A percentile compares a stretch with the other conserved stretches of the same genome.
Conservation (phyloP, 30 jellyfish, hydroid and myxozoan species). For the Hydra vulgaris region DNA sequence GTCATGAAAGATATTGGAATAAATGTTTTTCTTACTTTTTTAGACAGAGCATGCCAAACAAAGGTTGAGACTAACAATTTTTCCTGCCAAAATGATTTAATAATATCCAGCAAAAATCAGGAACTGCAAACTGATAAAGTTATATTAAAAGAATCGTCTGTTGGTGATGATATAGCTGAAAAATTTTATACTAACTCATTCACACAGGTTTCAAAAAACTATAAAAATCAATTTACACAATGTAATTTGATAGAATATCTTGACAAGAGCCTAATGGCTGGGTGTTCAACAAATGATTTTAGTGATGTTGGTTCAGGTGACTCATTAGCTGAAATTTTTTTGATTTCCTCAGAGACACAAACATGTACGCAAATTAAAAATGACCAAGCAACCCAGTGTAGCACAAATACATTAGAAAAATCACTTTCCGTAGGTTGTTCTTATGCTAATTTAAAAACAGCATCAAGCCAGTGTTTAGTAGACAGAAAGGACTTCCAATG, state of each 20-base stretch:
- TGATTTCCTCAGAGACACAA: not conserved
- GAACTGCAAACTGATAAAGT: slow-evolving; percentile 37
- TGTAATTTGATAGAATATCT: not conserved
- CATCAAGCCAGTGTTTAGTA: slow-evolving; percentile 1
- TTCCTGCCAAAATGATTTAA: slow-evolving; percentile 12
- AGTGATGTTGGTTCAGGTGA: slow-evolving; percentile 23
- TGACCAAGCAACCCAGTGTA: not conserved
- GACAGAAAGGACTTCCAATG: slow-evolving; percentile 45
- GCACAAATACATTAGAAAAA: not conserved
- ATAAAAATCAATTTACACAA: not conserved
- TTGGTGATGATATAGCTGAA: slow-evolving; percentile 30
- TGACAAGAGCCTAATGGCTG: slow-evolving; percentile 24
- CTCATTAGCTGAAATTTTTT: not conserved
- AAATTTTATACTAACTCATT: slow-evolving; percentile 11
- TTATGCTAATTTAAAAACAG: not conserved
- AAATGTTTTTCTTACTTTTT: not conserved
- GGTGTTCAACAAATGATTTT: slow-evolving; percentile 36
- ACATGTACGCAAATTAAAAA: not conserved
- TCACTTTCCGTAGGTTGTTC: slow-evolving; percentile 13
- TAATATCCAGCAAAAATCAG: not conserved
- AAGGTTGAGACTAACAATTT: not conserved
- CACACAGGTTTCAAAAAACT: slow-evolving; percentile 19
- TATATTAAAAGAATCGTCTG: slow-evolving; percentile 14
- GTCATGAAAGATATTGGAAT: not conserved
- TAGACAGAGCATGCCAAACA: not conserved